Base-by-base conservation (phyloP, 2,797 vertebrate genomes). In the Coracias cyanogaster region DNA sequence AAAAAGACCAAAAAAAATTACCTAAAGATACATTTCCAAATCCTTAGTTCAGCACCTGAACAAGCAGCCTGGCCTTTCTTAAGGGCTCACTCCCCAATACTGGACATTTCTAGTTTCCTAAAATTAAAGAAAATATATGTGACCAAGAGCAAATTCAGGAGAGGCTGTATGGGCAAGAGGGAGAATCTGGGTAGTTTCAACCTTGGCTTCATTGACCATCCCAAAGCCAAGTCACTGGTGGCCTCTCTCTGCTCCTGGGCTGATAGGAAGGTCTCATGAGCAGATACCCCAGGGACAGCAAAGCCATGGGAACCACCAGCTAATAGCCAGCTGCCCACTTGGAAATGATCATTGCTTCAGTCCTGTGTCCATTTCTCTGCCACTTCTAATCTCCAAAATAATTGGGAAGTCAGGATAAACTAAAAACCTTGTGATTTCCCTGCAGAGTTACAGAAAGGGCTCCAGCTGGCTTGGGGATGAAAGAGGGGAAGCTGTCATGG, bases 41-140 rank as follows among this genome's bases (percentile, higher is more conserved):
- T 78, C 17, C 20, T 86, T 80, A 64, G n/a, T 51, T 54, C 4
- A 15, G 26, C 12, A 66, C 3, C 29, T 73, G 3, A 1, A 26
- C 48, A 61, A 82, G 25, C 39, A 66, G 3, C 7, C 58, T 41
- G 21, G 33, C 5, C 49, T 33, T 26, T 64, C 31, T 76, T 45
- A 64, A 64, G 25, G 18, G 10, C 31, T 91, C 18, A 19, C 5
- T 60, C 9, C 28, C 28, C 19, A 73, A 29, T 35, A 41, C 10
- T 45, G 3, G 5, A 5, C 11, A 71, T 61, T 94, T 89, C 37
- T 61, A 17, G 11, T 54, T 82, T 74, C 28, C 26, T 28, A 54
- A 37, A 35, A n/a, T 12, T 58, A 24, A 70, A n/a, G 37, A 39
- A 24, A 3, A 2, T 1, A 29, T 4, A 5, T 6, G 14, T 1